Evolutionary conservation across 2,113 vertebrate genomes (phyloP).

Genomic region (Chauna torquata): DNA sequence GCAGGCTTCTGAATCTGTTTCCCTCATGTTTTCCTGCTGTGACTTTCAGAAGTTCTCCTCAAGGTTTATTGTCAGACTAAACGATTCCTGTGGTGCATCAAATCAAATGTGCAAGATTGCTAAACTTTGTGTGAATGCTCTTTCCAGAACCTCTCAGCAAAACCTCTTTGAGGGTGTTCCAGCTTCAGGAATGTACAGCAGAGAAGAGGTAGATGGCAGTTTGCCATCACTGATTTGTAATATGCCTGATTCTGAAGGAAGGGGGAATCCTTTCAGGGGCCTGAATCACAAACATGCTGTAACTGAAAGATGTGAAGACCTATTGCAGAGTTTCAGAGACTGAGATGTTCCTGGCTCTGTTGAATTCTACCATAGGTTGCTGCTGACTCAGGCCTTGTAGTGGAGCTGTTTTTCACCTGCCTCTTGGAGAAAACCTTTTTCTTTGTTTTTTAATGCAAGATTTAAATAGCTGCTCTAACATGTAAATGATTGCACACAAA

Average conservation of each 20-base stretch:
- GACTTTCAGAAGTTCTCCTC: background rate
- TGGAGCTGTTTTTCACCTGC: background rate
- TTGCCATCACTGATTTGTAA: background rate
- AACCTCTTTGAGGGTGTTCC: background rate
- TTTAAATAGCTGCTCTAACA: background rate
- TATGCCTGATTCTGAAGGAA: background rate
- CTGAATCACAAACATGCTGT: background rate
- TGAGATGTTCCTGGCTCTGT: background rate
- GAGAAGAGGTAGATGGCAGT: background rate
- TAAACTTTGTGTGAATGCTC: background rate
- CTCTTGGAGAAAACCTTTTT: background rate
- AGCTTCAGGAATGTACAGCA: background rate
- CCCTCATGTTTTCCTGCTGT: background rate
- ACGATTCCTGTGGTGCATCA: background rate
- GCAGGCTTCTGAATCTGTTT: background rate
- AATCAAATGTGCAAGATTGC: rapidly evolving
- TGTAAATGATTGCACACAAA: background rate
- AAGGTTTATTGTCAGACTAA: background rate
- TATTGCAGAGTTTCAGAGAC: background rate
- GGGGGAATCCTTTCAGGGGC: background rate
- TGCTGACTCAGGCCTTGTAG: background rate
- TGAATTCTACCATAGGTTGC: background rate
- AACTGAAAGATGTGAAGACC: background rate
- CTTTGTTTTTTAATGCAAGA: background rate
- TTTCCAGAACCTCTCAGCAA: background rate